Conservation (phyloP, 2,797 vertebrate species). For the Hippocampus kuda region DNA sequence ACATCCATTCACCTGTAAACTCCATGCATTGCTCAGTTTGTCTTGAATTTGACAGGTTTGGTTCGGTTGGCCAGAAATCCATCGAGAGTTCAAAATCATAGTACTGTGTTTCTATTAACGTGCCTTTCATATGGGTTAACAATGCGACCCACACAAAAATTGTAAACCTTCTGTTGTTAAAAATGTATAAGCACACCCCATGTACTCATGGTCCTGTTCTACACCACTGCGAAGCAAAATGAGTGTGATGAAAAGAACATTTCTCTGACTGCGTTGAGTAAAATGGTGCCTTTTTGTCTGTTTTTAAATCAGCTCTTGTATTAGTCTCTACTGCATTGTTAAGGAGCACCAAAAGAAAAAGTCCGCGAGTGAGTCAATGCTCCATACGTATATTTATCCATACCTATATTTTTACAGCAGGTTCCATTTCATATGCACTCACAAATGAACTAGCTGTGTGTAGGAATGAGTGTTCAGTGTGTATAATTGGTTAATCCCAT, state of each 20-base stretch:
- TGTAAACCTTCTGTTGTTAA: background rate
- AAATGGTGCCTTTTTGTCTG: background rate
- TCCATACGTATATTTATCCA: background rate
- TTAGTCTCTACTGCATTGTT: background rate
- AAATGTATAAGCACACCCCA: too few relatives aligned
- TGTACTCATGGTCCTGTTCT: background rate
- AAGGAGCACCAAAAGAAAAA: background rate
- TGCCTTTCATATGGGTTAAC: background rate
- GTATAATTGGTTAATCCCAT: constrained; percentile 53
- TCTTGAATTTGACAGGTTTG: constrained; percentile 23
- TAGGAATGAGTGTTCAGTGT: constrained; percentile 45
- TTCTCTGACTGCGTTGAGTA: background rate
- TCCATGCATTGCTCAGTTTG: constrained; percentile 45
- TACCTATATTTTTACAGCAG: background rate
- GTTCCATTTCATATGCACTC: background rate
- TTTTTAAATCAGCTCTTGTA: background rate
- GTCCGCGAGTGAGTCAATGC: background rate
- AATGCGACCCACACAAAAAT: background rate
- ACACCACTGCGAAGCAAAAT: background rate
- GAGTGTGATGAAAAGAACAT: too few relatives aligned
- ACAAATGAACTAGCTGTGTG: background rate
- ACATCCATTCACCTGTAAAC: constrained; percentile 70
- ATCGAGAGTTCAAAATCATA: constrained; percentile 1
- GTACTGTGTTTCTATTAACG: background rate
- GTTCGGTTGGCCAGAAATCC: background rate